Base-by-base conservation (phyloP, 2,797 vertebrate species). In the Tragopan temminckii region DNA sequence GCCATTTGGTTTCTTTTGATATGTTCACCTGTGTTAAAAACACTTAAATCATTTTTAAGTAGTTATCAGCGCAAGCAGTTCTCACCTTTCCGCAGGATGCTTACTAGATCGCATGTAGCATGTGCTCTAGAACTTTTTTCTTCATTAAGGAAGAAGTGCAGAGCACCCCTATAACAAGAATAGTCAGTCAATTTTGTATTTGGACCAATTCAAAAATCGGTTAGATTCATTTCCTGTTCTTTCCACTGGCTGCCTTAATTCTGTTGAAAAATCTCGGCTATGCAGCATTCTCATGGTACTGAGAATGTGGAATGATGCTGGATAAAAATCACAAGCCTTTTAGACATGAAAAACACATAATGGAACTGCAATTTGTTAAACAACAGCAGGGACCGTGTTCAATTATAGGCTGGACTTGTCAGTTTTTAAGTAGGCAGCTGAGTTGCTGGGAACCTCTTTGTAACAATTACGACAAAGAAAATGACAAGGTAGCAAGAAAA, bases 201-300 rank as follows among this genome's bases (percentile, higher is more conserved):
- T 58, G 33, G 31, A 59, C 12, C 18, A 43, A 18, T 70, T 46
- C 14, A 77, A 18, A 68, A 42, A 16, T 52, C 27, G 19, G 11
- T 43, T 45, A 35, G 15, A 50, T 63, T 23, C 3, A 3, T 68
- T 68, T 83, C 72, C 13, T 71, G 11, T 46, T 11, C 29, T 84
- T 77, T 74, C 36, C 17, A 21, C 52, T 45, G 14, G 10, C 7
- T 24, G 12, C 0, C 0, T 40, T 31, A 43, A 52, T 55, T 57
- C 52, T 35, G 21, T 52, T 2, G 19, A 63, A 35, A 57, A 40
- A 15, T 35, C 8, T 33, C 24, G 4, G 57, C 35, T 61, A 6
- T 3, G 3, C n/a, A 66, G 8, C 19, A 5, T 70, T 66, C 35
- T 61, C 9, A 4, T 15, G 21, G 31, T 55, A 33, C 0, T 0